Evolutionary conservation across 2,113 vertebrate species (phyloP).

Genomic region (Paratilapia polleni): DNA sequence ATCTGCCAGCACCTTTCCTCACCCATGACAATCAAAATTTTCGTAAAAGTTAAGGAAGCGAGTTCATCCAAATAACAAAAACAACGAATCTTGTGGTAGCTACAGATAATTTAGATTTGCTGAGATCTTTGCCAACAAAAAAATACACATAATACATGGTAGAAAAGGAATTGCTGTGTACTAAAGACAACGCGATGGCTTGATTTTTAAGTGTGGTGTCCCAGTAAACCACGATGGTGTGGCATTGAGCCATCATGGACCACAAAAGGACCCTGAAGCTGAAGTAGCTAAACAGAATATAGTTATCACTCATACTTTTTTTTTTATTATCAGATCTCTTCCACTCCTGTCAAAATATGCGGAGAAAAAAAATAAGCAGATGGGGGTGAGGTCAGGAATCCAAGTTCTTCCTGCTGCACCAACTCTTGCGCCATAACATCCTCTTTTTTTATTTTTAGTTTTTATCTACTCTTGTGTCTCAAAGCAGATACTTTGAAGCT

Average conservation of each 20-base stretch:
- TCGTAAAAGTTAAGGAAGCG: background rate
- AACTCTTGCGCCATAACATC: background rate
- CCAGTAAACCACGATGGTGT: slow-evolving; percentile 3
- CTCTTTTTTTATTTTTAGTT: too few species aligned
- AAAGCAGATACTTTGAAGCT: background rate
- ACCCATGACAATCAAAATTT: background rate
- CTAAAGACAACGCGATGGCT: background rate
- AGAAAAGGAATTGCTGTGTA: too few species aligned
- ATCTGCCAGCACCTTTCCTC: background rate
- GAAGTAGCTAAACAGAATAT: background rate
- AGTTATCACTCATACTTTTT: background rate
- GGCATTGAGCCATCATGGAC: background rate
- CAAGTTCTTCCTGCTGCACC: background rate
- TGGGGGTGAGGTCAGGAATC: background rate
- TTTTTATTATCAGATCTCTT: background rate
- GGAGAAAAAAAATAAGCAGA: background rate
- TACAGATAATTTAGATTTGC: background rate
- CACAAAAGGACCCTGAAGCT: background rate
- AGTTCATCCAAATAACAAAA: background rate
- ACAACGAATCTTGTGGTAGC: background rate
- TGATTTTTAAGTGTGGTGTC: background rate
- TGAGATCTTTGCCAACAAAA: background rate
- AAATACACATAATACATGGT: background rate
- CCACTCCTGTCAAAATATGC: background rate
- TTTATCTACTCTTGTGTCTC: background rate